Percentiles rank a stretch among this genome's conserved stretches.
Conservation (phyloP, 2,113 vertebrate species). For the Cebus imitator region DNA sequence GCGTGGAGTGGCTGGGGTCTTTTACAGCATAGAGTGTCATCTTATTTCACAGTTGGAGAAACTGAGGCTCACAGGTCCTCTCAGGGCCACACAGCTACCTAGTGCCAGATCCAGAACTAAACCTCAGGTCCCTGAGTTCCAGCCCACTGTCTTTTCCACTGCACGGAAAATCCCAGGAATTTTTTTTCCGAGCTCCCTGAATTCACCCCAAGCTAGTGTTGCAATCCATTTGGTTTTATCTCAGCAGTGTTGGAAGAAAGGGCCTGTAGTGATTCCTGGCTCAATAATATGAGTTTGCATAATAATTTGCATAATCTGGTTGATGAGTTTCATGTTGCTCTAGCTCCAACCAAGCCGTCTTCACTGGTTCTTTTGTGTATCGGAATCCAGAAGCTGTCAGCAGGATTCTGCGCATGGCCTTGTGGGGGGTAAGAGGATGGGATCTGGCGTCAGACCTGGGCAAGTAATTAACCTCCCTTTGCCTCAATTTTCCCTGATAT, state of each 20-base stretch:
- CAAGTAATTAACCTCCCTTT: background rate
- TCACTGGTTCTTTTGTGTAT: background rate
- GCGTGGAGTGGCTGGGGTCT: fast-evolving
- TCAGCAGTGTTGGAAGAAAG: background rate
- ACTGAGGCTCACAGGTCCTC: background rate
- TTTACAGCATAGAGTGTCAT: background rate
- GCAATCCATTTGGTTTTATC: background rate
- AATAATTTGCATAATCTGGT: background rate
- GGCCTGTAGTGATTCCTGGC: background rate
- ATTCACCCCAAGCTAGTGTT: background rate
- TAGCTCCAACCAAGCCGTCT: background rate
- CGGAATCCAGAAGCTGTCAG: background rate
- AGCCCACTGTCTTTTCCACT: background rate
- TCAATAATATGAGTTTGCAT: background rate
- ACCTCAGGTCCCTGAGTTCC: background rate
- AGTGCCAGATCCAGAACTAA: background rate
- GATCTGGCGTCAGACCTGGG: background rate
- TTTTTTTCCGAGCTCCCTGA: background rate
- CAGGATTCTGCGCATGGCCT: background rate
- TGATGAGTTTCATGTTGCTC: slow-evolving; percentile 13
- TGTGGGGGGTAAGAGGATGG: background rate
- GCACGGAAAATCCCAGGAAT: background rate
- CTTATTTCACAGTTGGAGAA: background rate
- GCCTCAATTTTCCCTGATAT: background rate
- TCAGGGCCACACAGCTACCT: background rate